These are phyloP conservation scores for Magallana angulata DNA, from an alignment of 1,140 invertebrate genomes.

Conservation along the genomic window DNA sequence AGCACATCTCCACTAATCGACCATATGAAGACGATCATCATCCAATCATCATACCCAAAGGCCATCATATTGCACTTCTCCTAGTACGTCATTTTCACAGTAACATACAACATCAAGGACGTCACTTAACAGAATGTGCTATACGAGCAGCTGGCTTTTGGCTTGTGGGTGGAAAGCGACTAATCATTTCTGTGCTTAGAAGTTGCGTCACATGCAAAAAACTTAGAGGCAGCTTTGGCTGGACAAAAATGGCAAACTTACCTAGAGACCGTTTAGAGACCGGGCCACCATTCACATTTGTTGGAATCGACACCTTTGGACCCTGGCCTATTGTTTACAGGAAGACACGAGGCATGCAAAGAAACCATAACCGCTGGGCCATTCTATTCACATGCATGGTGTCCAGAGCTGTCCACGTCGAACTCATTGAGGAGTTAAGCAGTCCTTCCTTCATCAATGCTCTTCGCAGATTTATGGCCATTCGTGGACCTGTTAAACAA, in stretches of 20 bases:
- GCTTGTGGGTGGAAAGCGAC: slow-evolving; percentile 25
- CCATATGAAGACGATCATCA: slow-evolving; percentile 40
- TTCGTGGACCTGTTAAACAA: slow-evolving; percentile 20
- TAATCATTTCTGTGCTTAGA: slow-evolving; percentile 1
- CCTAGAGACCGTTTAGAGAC: not conserved
- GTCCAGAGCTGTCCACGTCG: slow-evolving; percentile 25
- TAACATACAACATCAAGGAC: slow-evolving; percentile 22
- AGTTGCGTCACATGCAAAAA: slow-evolving; percentile 28
- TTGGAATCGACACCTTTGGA: slow-evolving; percentile 35
- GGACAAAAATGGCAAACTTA: slow-evolving; percentile 38
- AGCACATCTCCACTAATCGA: not conserved
- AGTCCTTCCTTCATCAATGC: slow-evolving; percentile 42
- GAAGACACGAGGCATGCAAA: slow-evolving; percentile 40
- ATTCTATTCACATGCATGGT: slow-evolving; percentile 43
- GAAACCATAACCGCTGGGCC: slow-evolving; percentile 28
- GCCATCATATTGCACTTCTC: slow-evolving; percentile 53
- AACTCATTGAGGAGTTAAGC: slow-evolving; percentile 29
- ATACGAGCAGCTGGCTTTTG: slow-evolving; percentile 30
- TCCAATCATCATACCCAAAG: slow-evolving; percentile 61
- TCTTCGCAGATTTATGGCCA: slow-evolving; percentile 18
- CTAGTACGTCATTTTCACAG: slow-evolving; percentile 53
- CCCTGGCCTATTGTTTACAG: slow-evolving; percentile 32
- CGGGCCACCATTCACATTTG: slow-evolving; percentile 34
- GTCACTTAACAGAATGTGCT: slow-evolving; percentile 38
- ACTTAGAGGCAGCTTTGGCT: slow-evolving; percentile 26